phyloP scores from a whole-genome alignment of 2,113 vertebrate species.

The Pavo muticus region DNA sequence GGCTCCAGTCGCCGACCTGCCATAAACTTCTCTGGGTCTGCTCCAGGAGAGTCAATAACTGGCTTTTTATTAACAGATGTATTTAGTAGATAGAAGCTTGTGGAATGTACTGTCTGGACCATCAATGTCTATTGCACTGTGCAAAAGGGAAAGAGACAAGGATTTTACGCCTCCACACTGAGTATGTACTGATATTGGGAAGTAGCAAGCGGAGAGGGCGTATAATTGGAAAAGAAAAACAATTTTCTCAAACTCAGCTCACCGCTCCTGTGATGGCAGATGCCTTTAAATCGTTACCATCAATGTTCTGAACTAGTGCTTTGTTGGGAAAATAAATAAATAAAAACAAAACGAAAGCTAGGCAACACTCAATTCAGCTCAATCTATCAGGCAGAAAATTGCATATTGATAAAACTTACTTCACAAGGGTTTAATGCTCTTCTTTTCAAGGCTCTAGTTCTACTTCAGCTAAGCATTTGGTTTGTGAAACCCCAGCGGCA shows the following conservation, averaged over 20 bases:
- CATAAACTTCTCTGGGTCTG: neutral
- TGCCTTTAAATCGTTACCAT: neutral
- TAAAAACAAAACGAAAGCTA: neutral
- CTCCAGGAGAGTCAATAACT: neutral
- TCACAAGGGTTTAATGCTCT: neutral
- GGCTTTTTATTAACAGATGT: neutral
- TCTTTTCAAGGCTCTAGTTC: neutral
- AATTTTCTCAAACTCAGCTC: neutral
- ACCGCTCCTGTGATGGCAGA: neutral
- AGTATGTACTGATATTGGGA: neutral
- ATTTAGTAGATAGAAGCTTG: neutral
- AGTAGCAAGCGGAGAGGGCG: neutral
- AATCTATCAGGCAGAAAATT: conserved; percentile 12
- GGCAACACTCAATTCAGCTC: neutral
- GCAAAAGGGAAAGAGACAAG: neutral
- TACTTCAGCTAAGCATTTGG: neutral
- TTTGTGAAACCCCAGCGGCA: neutral
- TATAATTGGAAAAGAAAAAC: neutral
- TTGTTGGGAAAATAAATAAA: neutral
- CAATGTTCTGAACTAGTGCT: neutral
- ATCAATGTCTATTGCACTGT: neutral
- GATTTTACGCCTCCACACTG: neutral
- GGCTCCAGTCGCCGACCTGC: neutral
- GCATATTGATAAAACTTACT: neutral
- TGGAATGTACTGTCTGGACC: neutral